Conservation (phyloP, 2,113 vertebrate genomes). For the Centropristis striata region DNA sequence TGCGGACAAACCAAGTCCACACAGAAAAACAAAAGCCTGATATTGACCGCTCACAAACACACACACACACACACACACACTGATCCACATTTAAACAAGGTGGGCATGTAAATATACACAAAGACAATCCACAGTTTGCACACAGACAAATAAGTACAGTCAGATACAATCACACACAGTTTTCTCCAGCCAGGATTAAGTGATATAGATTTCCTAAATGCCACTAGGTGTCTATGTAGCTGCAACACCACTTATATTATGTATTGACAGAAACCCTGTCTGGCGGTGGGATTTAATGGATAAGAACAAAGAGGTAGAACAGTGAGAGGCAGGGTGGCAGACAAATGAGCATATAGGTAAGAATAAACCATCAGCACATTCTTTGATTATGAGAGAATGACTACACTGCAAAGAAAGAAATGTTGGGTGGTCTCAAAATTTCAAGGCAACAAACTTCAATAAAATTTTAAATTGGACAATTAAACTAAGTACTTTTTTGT, state of each 20-base stretch:
- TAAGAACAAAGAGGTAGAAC: slow-evolving; percentile 7
- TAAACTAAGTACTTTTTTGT: too few species aligned
- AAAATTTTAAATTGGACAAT: too few species aligned
- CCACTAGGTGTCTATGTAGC: slow-evolving; percentile 30
- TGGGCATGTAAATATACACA: slow-evolving; percentile 47
- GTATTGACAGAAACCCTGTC: slow-evolving; percentile 10
- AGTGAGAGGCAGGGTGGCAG: neutral
- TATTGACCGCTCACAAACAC: slow-evolving; percentile 60
- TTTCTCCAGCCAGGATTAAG: slow-evolving; percentile 46
- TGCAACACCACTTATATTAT: slow-evolving; percentile 10
- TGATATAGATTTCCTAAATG: slow-evolving; percentile 72
- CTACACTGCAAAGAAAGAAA: too few species aligned
- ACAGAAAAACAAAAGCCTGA: slow-evolving; percentile 49
- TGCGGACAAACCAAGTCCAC: slow-evolving; percentile 45
- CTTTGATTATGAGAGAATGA: neutral
- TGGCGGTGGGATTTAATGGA: slow-evolving; percentile 11
- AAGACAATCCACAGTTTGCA: slow-evolving; percentile 30
- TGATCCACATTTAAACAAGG: slow-evolving; percentile 52
- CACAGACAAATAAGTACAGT: slow-evolving; percentile 38
- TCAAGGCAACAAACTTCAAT: too few species aligned
- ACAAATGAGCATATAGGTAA: slow-evolving; percentile 19
- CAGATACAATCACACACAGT: slow-evolving; percentile 24
- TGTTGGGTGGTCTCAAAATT: too few species aligned
- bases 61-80: slow-evolving; percentile 41
- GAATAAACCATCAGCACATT: neutral